Evolutionary conservation across 2,888 invertebrate genomes (phyloP).

Genomic region (Brachycybe producta): DNA sequence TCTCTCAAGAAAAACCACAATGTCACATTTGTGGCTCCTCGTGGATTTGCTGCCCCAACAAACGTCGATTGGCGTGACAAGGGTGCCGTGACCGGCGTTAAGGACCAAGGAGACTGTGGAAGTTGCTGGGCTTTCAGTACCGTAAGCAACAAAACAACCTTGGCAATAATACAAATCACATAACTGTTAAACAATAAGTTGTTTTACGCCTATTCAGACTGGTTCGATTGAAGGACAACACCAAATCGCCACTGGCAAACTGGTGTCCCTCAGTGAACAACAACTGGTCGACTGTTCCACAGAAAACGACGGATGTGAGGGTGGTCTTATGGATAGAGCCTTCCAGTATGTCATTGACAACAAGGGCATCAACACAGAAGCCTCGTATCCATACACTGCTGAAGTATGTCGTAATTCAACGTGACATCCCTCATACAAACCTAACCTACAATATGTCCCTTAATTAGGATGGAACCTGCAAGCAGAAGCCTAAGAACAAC

Average conservation of each 20-base stretch:
- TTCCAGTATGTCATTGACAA: constrained; percentile 62
- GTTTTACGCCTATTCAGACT: constrained; percentile 44
- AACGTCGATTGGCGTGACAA: constrained; percentile 64
- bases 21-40: too few species aligned
- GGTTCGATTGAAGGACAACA: constrained; percentile 50
- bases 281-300: constrained; percentile 79
- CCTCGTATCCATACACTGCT: constrained; percentile 71
- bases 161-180: neutral
- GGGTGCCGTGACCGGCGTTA: constrained; percentile 75
- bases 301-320: constrained; percentile 73
- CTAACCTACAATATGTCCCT: neutral
- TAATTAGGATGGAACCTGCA: neutral
- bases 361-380: constrained; percentile 76
- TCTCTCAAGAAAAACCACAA: too few species aligned
- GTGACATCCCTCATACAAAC: neutral
- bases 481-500: neutral
- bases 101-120: constrained; percentile 82
- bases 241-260: constrained; percentile 57
- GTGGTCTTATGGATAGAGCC: constrained; percentile 65
- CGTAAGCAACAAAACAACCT: constrained; percentile 42
- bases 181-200: neutral
- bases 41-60: neutral
- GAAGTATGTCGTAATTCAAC: constrained; percentile 33
- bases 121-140: constrained; percentile 89
- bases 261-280: constrained; percentile 80